Evolutionary conservation across 2,113 vertebrate species (phyloP).

Genomic region (Clarias gariepinus): DNA sequence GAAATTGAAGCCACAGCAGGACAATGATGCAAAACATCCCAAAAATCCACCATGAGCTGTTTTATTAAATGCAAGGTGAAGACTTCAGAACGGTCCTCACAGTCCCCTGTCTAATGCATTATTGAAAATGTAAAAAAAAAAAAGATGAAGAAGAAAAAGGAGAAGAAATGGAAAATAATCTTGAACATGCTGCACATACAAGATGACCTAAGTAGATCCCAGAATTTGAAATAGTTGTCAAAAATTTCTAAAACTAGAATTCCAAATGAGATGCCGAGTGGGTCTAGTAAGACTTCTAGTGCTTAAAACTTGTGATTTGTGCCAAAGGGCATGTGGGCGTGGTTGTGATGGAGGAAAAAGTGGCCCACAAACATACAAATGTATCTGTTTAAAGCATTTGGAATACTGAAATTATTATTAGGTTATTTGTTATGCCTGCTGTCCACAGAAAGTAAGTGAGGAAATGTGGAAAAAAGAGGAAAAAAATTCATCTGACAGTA

Average conservation of each 20-base stretch:
- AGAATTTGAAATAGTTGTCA: not conserved
- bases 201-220: not conserved
- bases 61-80: not conserved
- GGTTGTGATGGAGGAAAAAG: not conserved
- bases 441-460: not conserved
- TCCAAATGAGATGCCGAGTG: not conserved
- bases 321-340: not conserved
- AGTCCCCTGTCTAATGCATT: not conserved
- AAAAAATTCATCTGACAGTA: not conserved
- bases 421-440: not conserved
- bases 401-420: not conserved
- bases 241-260: not conserved
- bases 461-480: not conserved
- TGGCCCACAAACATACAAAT: not conserved
- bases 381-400: not conserved
- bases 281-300: not conserved
- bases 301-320: not conserved
- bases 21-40: not conserved
- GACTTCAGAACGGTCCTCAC: not conserved
- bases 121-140: not conserved
- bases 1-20: not conserved
- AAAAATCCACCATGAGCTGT: not conserved
- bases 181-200: not conserved
- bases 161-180: no score
- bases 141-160: no score